These are phyloP conservation scores for Acronicta leporina DNA, from an alignment of 2,888 invertebrate genomes.

Conservation along the genomic window DNA sequence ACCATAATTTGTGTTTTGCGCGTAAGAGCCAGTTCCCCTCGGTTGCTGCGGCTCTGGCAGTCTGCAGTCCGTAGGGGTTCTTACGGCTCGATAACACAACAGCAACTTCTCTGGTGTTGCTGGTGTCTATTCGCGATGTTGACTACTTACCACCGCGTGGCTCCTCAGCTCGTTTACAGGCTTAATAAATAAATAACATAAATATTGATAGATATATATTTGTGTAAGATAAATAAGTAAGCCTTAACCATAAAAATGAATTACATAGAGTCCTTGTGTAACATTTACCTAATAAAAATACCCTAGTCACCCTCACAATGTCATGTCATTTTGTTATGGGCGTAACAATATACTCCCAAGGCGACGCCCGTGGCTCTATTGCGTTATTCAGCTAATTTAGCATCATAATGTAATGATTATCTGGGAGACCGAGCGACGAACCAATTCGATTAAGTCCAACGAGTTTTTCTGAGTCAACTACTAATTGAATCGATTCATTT, in stretches of 20 bases:
- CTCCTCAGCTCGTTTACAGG: no score
- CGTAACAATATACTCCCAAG: constrained; percentile 22
- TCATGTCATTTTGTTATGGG: constrained; percentile 26
- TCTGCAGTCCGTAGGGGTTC: no score
- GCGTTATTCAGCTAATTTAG: constrained; percentile 40
- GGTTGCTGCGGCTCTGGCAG: no score
- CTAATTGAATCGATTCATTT: constrained; percentile 34
- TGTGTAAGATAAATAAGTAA: constrained; percentile 9
- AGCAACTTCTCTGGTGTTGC: no score
- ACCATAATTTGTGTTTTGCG: no score
- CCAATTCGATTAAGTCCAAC: constrained; percentile 44
- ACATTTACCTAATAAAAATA: constrained; percentile 18
- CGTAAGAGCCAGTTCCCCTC: no score
- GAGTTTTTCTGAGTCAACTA: constrained; percentile 27
- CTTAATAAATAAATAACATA: no score
- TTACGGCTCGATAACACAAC: no score
- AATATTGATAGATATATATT: no score
- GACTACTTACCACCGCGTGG: no score
- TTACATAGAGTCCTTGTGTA: constrained; percentile 20
- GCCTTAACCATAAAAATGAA: constrained; percentile 28
- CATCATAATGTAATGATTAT: constrained; percentile 46
- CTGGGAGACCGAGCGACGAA: constrained; percentile 24
- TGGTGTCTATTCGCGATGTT: no score
- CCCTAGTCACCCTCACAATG: constrained; percentile 16
- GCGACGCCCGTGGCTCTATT: constrained; percentile 33